Conservation (phyloP, 1,140 invertebrate genomes). For the Rhysida immarginata region DNA sequence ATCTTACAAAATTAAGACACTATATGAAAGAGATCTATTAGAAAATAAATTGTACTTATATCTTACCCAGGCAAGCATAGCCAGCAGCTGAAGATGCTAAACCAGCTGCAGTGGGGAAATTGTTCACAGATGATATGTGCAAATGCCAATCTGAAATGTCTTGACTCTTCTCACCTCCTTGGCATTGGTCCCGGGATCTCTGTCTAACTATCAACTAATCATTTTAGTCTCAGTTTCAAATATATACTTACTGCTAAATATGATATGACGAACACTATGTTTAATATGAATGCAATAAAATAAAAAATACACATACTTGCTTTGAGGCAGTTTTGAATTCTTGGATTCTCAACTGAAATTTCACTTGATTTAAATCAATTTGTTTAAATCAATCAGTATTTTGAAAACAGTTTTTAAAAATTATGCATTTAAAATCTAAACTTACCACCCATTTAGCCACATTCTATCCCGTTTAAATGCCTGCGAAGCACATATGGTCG, state of each 20-base stretch:
- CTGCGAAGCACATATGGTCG: slow-evolving; percentile 56
- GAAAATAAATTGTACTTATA: no score
- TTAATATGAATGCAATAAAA: no score
- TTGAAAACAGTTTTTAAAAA: no score
- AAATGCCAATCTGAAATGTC: slow-evolving; percentile 44
- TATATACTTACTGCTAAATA: no score
- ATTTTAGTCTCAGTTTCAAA: no score
- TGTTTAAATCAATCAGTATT: no score
- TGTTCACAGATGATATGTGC: slow-evolving; percentile 84
- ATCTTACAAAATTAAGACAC: no score
- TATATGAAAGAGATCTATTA: no score
- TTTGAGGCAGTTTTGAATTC: slow-evolving; percentile 59
- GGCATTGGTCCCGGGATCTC: background rate
- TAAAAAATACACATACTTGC: slow-evolving; percentile 14
- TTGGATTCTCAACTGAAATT: slow-evolving; percentile 50
- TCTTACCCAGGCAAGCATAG: slow-evolving; percentile 67
- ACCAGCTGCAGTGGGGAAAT: slow-evolving; percentile 97
- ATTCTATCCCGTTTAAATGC: slow-evolving; percentile 58
- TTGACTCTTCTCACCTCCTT: background rate
- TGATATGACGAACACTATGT: no score
- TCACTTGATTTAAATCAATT: slow-evolving; percentile 37
- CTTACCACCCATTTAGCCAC: slow-evolving; percentile 73
- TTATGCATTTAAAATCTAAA: no score
- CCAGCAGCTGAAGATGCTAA: slow-evolving; percentile 95
- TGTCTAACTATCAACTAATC: no score